Base-by-base conservation (phyloP, 37 sponge, comb jelly and placozoan species). In the Oscarella lobularis region DNA sequence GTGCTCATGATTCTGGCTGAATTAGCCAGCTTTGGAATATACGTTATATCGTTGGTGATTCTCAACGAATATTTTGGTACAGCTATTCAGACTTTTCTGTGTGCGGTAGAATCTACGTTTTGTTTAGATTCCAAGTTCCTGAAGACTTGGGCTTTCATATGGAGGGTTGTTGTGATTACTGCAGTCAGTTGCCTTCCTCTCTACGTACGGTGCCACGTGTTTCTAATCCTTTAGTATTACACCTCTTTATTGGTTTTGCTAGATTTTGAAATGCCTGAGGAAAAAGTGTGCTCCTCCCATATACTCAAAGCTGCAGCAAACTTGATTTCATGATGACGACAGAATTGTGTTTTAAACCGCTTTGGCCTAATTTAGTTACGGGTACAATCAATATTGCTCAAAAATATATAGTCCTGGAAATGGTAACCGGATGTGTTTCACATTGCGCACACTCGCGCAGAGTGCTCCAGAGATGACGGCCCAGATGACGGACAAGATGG, bases 41-140 rank as follows among this genome's bases (percentile, higher is more conserved):
- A 95, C 67, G 40, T 95, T 31, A 41, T 75, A 20, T 91, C 96
- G 3, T 83, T 95, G 0, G 67, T 75, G 31, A 41, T 91, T 67
- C 89, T 90, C 40, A 80, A 85, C 30, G 77, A 88, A 2, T 88
- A 86, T 81, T 95, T 95, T 81, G 96, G 91, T 90, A 41, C 75
- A n/a, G n/a, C n/a, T n/a, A n/a, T n/a, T n/a, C n/a, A n/a, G 84
- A 1, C 1, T 34, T 14, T 35, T 48, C 14, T 48, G 76, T 75
- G 68, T 75, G 39, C 3, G 2, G 6, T 71, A 3, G 40, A 6
- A 3, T 35, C 41, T 71, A 33, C 38, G 66, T 31, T 37, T 36
- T 38, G 30, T 69, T 0, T 39, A 90, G 91, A 90, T 75, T 65
- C 76, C 2, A 54, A 41, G 2, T 95, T 91, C 73, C 77, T 90